Conservation (phyloP, 1,140 invertebrate genomes). For the Archegozetes longisetosus region DNA sequence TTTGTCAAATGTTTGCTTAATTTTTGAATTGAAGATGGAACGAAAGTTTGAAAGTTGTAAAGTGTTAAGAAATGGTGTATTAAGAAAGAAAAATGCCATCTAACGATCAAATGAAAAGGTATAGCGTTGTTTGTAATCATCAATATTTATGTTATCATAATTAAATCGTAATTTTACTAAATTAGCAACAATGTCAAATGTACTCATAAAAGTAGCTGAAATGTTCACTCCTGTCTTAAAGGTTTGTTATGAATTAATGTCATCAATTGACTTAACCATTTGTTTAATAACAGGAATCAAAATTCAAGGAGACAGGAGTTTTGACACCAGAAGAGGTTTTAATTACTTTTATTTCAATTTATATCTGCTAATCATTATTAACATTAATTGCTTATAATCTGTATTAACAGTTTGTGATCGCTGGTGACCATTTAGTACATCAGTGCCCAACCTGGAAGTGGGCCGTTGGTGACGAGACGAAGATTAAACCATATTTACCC, state of each 20-base stretch:
- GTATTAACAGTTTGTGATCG: slow-evolving; percentile 67
- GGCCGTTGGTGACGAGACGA: slow-evolving; percentile 73
- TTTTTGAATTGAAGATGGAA: too few species aligned
- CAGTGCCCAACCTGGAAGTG: slow-evolving; percentile 99
- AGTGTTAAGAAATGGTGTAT: too few species aligned
- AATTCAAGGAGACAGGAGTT: slow-evolving; percentile 95
- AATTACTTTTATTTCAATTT: background rate
- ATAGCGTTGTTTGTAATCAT: too few species aligned
- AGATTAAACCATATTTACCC: slow-evolving; percentile 71
- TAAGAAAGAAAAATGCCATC: too few species aligned
- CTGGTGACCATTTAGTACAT: slow-evolving; percentile 95
- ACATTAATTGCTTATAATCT: background rate
- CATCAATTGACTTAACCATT: slow-evolving; percentile 14
- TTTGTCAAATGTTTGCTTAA: too few species aligned
- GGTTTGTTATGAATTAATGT: slow-evolving; percentile 36
- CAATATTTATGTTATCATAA: too few species aligned
- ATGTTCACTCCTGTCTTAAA: slow-evolving; percentile 90
- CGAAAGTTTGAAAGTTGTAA: too few species aligned
- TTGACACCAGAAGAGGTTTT: slow-evolving; percentile 56
- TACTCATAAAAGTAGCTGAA: slow-evolving; percentile 67
- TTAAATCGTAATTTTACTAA: too few species aligned
- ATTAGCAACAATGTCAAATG: slow-evolving; percentile 52
- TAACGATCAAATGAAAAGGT: too few species aligned
- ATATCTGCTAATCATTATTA: slow-evolving; percentile 3
- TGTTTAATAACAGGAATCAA: slow-evolving; percentile 63